Base-by-base conservation (phyloP, 2,888 invertebrate genomes). In the Leptinotarsa juncta region DNA sequence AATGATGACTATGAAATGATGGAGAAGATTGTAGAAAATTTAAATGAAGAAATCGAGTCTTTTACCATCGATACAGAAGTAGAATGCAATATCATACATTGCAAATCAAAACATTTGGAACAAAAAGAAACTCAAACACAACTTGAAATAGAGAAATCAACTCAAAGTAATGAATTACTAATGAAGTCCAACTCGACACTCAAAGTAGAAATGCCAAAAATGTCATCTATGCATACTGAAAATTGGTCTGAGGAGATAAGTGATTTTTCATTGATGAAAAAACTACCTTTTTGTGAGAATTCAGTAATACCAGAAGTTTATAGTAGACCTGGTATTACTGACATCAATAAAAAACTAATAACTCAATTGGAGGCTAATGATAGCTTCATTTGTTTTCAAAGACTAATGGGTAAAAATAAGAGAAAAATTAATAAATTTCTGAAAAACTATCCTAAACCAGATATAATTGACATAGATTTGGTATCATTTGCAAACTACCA, bases 351-450 rank as follows among this genome's bases (percentile, higher is more conserved):
- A 57, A 78, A 81, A 66, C 70, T 85, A 67, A 60, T 82, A 10
- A 69, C 77, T 16, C 84, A 85, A 71, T 62, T 84, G 18, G 83
- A 83, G 65, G 82, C 84, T 18, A 81, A 82, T 57, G 85, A 85
- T 71, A 85, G 85, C 76, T 81, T 83, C 48, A 76, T 82, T 42
- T 83, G 81, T 65, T 85, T 85, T 70, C 79, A 84, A 72, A 82
- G 78, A 57, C 72, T 84, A 20, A 84, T 85, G 85, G 72, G n/a
- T n/a, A 62, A 62, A 32, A 62, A 62, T 62, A 26, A 79, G 5
- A 71, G 70, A 42, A 57, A 68, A 57, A 74, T 70, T n/a, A 48
- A 76, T 26, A 66, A 23, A n/a, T 42, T 62, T 62, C 18, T 7
- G 16, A 48, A 69, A 23, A n/a, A 26, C 15, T 18, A 18, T 18